phyloP scores from a whole-genome alignment of 2,888 invertebrate species.

The Orchesella flavescens region DNA sequence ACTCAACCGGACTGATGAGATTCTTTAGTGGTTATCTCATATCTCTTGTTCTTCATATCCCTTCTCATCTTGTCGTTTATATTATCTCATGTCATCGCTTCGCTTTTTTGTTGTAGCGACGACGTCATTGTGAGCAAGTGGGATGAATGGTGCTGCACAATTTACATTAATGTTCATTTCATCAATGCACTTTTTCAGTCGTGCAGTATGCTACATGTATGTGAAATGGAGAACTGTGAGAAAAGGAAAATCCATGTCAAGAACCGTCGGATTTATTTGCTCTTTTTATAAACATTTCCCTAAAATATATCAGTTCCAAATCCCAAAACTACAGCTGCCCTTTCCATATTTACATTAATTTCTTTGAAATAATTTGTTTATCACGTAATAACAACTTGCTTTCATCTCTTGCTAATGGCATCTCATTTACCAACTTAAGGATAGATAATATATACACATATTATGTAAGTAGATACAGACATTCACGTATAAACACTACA shows the following conservation, averaged over 20 bases:
- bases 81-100: slow-evolving; percentile 50
- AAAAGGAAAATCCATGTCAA: slow-evolving; percentile 48
- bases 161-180: slow-evolving; percentile 18
- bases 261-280: slow-evolving; percentile 24
- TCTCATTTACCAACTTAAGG: too few relatives aligned
- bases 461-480: too few relatives aligned
- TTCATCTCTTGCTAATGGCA: too few relatives aligned
- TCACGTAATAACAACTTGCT: slow-evolving; percentile 8
- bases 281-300: slow-evolving; percentile 46
- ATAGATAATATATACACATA: too few relatives aligned
- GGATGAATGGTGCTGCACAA: slow-evolving; percentile 7
- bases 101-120: slow-evolving; percentile 1
- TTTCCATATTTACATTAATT: not conserved
- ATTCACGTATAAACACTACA: too few relatives aligned
- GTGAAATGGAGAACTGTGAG: slow-evolving; percentile 60
- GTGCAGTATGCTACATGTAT: not conserved
- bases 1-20: slow-evolving; percentile 57
- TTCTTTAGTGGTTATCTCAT: slow-evolving; percentile 50
- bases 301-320: slow-evolving; percentile 15
- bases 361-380: slow-evolving; percentile 21
- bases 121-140: slow-evolving; percentile 26
- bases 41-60: slow-evolving; percentile 1
- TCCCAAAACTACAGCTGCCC: slow-evolving; percentile 29
- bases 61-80: slow-evolving; percentile 44
- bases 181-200: slow-evolving; percentile 14